Base-by-base conservation (phyloP, 1,140 invertebrate genomes). In the Plodia interpunctella region DNA sequence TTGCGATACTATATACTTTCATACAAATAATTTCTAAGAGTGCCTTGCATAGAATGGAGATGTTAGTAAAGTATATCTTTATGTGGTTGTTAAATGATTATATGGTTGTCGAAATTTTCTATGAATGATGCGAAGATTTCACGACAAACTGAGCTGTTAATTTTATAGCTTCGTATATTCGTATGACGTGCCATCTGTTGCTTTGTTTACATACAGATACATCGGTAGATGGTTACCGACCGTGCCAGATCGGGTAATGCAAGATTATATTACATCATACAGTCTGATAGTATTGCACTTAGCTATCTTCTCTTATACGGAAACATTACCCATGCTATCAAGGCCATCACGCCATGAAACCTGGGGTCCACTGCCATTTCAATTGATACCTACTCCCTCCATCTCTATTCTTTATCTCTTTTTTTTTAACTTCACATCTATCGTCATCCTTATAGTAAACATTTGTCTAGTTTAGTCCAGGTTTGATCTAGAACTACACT, bases 131-230 rank as follows among this genome's bases (percentile, higher is more conserved):
- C 21, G 6, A 25, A 3, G 21, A 25, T 25, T 3, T 25, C 6
- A 25, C 21, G 21, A 25, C 21, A 25, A 25, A 6, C 21, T 6
- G 30, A 25, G 21, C 21, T 6, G 30, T 11, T 21, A 57, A 57
- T 65, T 58, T 62, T 63, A 44, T 57, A 49, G 30, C 49, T 55
- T 61, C 57, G 56, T 60, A 49, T 44, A n/a, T 55, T 61, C 57
- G 56, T 60, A 49, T 44, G 38, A 15, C 38, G 38, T 51, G 51
- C 28, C 32, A 57, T 51, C 13, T 54, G 52, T 54, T 51, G 55
- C 15, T 65, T 70, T 75, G 72, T 75, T 75, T 75, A 72, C 70
- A 72, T 64, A 65, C 56, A 66, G 51, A 10, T 55, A 62, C 57
- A 64, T 65, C 57, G 60, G 67, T 66, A 57, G 53, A 15, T n/a